A percentile compares a stretch with the other conserved stretches of the same genome.
phyloP scores from a whole-genome alignment of 1,140 invertebrate genomes.

The Lepeophtheirus salmonis region DNA sequence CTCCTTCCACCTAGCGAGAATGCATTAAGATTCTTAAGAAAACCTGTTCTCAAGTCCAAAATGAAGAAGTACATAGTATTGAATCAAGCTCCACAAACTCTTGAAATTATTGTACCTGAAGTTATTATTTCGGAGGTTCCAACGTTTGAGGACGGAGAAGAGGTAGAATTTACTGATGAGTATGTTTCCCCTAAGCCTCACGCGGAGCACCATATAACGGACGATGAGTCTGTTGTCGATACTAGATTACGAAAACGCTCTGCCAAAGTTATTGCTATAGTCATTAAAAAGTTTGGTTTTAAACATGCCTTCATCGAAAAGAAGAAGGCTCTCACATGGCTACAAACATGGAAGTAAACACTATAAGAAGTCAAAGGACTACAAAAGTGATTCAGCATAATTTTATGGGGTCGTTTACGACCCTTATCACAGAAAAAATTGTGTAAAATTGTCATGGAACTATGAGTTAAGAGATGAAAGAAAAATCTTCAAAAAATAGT shows the following conservation, averaged over 20 bases:
- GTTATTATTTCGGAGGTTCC: background rate
- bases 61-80: background rate
- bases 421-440: too few species aligned
- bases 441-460: too few species aligned
- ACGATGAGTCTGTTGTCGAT: background rate
- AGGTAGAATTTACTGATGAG: background rate
- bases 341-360: background rate
- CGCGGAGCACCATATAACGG: background rate
- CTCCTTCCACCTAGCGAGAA: background rate
- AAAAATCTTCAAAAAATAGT: too few species aligned
- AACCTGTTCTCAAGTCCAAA: background rate
- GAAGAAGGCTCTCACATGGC: background rate
- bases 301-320: too few species aligned
- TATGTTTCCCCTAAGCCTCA: background rate
- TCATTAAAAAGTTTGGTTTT: too few species aligned
- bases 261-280: background rate
- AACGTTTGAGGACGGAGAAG: background rate
- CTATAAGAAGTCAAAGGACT: background rate
- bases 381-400: background rate
- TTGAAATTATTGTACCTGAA: background rate
- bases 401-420: too few species aligned
- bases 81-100: background rate
- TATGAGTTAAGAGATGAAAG: too few species aligned
- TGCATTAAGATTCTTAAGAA: background rate
- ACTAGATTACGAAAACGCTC: background rate